Evolutionary conservation across 2,888 invertebrate species (phyloP), one percentile per base, ranked within the genome.

Genomic region (Pocota personata): DNA sequence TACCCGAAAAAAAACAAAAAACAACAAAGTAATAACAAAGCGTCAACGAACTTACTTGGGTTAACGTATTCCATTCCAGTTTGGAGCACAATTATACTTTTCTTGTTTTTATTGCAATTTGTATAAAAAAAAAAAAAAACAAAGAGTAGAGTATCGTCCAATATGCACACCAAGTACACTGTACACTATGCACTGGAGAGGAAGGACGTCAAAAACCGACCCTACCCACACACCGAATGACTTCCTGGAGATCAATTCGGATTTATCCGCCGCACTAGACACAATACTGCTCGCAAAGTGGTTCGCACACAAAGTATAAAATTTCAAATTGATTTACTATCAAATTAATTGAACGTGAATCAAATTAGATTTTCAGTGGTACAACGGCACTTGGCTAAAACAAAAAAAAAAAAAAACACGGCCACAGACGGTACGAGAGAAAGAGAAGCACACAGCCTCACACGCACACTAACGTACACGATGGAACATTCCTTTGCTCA

Each of bases 21-120:
- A 62, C 10, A 24, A 64, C 8, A 40, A 50, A 60, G n/a, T n/a
- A 67, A 62, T 40, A 79, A 71, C 48, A 75, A 60, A 50, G 48
- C 80, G 84, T 80, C 84, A 84, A 80, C 67, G 75, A 84, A 84
- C 84, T 84, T 80, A 84, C 84, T 75, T 80, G 69, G 75, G 80
- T 75, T 84, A 80, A 71, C 71, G 84, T 84, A 80, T 84, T 80
- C 80, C 84, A 84, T 84, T 84, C 84, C 84, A 71, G 80, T 69
- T 80, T 66, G 21, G 16, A 50, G 48, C 27, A 50, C 62, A 55
- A 62, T 83, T 62, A 58, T 43, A 43, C 37, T 67, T 37, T 16
- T 75, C n/a, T 67, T 19, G n/a, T 8, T 55, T 73, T 52, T 67
- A 55, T 48, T 76, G 37, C 21, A 19, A 62, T 57, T 71, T 71